Percentiles rank a stretch among this genome's conserved stretches.
phyloP scores from a whole-genome alignment of 2,888 invertebrate species.

The Piscicola geometra region DNA sequence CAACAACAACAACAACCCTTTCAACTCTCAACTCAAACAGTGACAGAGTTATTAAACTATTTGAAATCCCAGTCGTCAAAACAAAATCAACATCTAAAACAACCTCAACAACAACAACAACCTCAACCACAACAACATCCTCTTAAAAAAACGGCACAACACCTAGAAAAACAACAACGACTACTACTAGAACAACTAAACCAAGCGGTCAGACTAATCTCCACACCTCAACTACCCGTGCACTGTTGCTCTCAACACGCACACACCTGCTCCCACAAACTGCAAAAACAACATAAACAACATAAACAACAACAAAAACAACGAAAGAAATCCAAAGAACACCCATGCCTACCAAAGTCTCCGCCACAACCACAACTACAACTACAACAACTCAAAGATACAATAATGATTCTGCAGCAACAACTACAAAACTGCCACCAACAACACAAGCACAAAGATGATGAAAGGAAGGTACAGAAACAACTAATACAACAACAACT shows the following conservation, averaged over 20 bases:
- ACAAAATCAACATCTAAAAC: no score
- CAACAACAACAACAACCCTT: no score
- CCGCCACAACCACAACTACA: not conserved
- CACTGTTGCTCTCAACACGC: conserved; percentile 2
- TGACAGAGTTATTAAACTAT: no score
- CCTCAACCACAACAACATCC: not conserved
- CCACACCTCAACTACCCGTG: not conserved
- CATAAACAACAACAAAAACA: not conserved
- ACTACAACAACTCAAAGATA: not conserved
- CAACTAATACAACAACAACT: not conserved
- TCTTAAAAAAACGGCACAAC: no score
- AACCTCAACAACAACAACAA: conserved; percentile 16
- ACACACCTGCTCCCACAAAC: not conserved
- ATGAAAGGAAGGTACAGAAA: not conserved
- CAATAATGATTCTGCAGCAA: not conserved
- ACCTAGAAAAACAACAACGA: not conserved
- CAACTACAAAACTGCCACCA: not conserved
- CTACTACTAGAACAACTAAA: not conserved
- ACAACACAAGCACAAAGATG: not conserved
- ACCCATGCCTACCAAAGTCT: not conserved
- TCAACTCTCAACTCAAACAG: no score
- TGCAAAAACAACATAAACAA: not conserved
- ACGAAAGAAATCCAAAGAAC: no score
- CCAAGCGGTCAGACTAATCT: no score
- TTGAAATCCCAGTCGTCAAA: no score